Evolutionary conservation across 2,113 vertebrate genomes (phyloP), one percentile per base, ranked within the genome.

Genomic region (Melanotaenia duboulayi): DNA sequence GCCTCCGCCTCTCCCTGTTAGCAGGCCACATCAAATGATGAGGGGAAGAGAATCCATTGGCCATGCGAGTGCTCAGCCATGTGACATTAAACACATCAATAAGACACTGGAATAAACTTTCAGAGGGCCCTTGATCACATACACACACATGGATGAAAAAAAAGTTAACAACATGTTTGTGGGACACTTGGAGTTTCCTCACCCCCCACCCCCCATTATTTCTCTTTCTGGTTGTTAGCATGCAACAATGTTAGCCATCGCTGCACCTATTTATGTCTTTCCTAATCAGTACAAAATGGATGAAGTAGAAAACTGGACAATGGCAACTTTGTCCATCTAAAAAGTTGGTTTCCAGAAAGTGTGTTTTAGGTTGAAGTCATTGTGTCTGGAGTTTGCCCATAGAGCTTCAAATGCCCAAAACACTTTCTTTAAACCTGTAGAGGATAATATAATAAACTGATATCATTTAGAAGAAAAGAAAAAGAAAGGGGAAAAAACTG

Each of bases 11-110:
- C 95, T 95, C 94, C 93, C 69, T 76, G 67, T 65, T 76, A 72
- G 78, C 74, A 94, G 94, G 94, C 94, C 92, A 93, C 94, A 95
- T 95, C 93, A 94, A 96, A 96, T 94, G 93, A 46, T 24, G 65
- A 68, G 94, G 91, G 91, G 89, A 86, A 83, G 93, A 88, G 91
- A 94, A 92, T 93, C 92, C 93, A 93, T 93, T 87, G 93, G 92
- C 92, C 89, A 91, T 92, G 93, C 88, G 50, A 93, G 92, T 89
- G 93, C 89, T 67, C 90, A 82, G 93, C 92, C 93, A 89, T 89
- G 89, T 94, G 94, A 93, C 90, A 85, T 73, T 72, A 80, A 84
- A 90, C 90, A 88, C 94, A 95, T 96, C 94, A 95, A 94, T 94
- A 94, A 95, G 94, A 96, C 95, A 94, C 94, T 95, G 94, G 93